Evolutionary conservation across 2,113 vertebrate genomes (phyloP).

Genomic region (Crocuta crocuta): DNA sequence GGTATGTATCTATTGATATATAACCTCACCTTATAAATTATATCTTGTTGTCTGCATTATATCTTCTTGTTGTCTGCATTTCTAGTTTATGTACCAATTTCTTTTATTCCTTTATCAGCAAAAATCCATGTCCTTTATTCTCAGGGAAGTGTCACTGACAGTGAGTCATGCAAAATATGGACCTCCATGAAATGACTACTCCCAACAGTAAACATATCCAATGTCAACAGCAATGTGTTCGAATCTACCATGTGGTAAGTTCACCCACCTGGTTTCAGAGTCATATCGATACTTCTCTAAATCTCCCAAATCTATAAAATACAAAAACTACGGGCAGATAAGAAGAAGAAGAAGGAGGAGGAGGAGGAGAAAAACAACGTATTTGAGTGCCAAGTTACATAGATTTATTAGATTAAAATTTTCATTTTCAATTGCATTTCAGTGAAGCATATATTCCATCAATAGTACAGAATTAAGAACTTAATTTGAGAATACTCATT

Average conservation of each 20-base stretch:
- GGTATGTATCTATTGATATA: not conserved
- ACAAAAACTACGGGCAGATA: not conserved
- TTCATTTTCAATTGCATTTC: not conserved
- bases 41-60: not conserved
- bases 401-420: constrained; percentile 48
- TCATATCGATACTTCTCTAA: not conserved
- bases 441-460: not conserved
- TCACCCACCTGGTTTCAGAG: not conserved
- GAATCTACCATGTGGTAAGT: not conserved
- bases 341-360: not conserved
- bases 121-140: not conserved
- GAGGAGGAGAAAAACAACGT: not conserved
- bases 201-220: accelerated
- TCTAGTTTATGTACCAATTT: not conserved
- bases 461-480: not conserved
- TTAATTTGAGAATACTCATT: not conserved
- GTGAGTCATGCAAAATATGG: not conserved
- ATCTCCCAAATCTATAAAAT: not conserved
- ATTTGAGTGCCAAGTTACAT: not conserved
- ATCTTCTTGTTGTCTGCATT: not conserved
- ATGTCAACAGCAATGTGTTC: not conserved
- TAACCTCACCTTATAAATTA: not conserved
- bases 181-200: not conserved
- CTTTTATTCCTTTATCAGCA: not conserved
- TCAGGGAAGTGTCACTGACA: not conserved